Conservation (phyloP, 2,888 invertebrate species). For the Synergus japonicus region DNA sequence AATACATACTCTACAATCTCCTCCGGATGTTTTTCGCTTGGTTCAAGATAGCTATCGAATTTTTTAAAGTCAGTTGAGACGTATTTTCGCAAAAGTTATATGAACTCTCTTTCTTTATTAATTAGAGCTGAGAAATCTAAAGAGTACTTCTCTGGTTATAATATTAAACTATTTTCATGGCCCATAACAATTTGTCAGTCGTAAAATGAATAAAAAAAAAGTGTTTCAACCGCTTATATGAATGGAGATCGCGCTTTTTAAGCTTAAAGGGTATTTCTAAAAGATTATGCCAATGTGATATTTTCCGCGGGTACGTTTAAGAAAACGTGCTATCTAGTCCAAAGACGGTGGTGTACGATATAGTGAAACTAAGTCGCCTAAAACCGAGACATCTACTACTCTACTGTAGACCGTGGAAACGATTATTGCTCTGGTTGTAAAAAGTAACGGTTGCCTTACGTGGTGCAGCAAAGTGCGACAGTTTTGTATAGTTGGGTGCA, state of each 20-base stretch:
- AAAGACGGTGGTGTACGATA: conserved; percentile 5
- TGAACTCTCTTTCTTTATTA: neutral
- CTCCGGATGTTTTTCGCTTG: neutral
- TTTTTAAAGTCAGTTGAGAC: neutral
- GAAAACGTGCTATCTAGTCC: conserved; percentile 47
- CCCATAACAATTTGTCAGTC: neutral
- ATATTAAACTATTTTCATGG: neutral
- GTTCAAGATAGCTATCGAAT: neutral
- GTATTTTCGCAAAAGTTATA: neutral
- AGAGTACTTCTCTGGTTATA: no score
- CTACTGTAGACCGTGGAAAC: conserved; percentile 65
- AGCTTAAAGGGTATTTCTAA: conserved; percentile 57
- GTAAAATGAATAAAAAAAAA: neutral
- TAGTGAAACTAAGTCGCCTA: conserved; percentile 48
- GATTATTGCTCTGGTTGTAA: conserved; percentile 71
- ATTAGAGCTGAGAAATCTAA: neutral
- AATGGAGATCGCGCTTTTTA: conserved; percentile 50
- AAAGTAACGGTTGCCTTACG: conserved; percentile 70
- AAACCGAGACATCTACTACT: conserved; percentile 55
- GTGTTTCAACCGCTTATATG: neutral
- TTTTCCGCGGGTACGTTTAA: conserved; percentile 51
- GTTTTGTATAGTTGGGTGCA: conserved; percentile 63
- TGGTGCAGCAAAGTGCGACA: conserved; percentile 65
- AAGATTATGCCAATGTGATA: conserved; percentile 62
- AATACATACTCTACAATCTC: conserved; percentile 1